Conservation (phyloP, 2,113 vertebrate genomes). For the Chauna torquata region DNA sequence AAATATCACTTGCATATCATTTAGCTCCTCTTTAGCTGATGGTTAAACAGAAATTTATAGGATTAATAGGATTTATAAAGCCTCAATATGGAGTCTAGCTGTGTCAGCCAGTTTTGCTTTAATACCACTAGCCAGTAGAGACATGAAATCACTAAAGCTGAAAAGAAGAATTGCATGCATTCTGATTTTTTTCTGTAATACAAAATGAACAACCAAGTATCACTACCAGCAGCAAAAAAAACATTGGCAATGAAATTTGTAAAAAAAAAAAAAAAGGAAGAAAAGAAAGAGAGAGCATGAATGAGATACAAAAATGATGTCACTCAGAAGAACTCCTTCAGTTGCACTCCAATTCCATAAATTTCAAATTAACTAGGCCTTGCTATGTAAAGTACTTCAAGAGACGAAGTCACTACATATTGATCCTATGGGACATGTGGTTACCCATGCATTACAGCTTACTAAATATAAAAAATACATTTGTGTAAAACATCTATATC, state of each 20-base stretch:
- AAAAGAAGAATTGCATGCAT: background rate
- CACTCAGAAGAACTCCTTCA: background rate
- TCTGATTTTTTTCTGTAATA: background rate
- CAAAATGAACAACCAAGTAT: background rate
- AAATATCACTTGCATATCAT: background rate
- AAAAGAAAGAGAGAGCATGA: fast-evolving
- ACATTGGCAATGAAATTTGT: background rate
- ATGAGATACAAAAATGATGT: background rate
- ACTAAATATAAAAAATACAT: background rate
- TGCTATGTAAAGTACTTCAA: background rate
- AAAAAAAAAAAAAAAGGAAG: background rate
- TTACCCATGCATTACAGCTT: background rate
- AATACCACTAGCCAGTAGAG: background rate
- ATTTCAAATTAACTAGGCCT: background rate
- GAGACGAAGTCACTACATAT: background rate
- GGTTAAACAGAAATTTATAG: background rate
- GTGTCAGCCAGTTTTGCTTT: background rate
- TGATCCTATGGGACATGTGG: background rate
- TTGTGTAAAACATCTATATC: background rate
- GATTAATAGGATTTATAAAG: background rate
- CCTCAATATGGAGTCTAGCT: background rate
- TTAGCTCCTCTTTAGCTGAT: background rate
- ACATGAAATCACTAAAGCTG: background rate
- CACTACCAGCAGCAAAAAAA: background rate
- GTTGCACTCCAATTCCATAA: background rate